Conservation (phyloP, 2,797 vertebrate species). For the Tinamus major region DNA sequence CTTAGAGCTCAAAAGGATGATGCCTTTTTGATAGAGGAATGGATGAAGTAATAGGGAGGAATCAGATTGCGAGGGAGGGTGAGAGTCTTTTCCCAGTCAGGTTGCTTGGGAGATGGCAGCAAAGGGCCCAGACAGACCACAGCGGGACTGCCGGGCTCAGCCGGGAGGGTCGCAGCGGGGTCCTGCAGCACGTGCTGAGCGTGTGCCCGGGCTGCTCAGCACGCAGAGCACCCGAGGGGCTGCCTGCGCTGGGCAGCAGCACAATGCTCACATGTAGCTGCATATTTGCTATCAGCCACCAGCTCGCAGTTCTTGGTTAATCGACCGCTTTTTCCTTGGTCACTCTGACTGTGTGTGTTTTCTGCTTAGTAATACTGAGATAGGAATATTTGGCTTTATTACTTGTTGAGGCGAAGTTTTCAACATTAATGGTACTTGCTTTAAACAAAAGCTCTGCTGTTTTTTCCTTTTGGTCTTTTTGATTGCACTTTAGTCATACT, state of each 20-base stretch:
- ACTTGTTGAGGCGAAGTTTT: neutral
- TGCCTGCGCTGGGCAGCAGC: neutral
- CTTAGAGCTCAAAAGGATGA: neutral
- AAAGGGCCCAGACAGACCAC: no score
- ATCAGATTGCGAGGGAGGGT: neutral
- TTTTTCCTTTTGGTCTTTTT: neutral
- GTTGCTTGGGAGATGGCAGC: neutral
- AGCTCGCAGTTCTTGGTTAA: neutral
- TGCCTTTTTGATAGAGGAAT: neutral
- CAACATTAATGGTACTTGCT: neutral
- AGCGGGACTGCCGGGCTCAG: neutral
- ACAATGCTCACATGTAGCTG: neutral
- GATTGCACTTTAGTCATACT: neutral
- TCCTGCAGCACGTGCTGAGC: neutral
- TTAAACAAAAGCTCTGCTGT: rapidly evolving
- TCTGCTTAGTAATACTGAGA: neutral
- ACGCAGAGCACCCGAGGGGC: neutral
- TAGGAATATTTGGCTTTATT: neutral
- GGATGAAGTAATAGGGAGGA: neutral
- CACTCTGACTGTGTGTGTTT: neutral
- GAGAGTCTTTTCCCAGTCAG: neutral
- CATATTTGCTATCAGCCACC: neutral
- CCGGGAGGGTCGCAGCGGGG: no score
- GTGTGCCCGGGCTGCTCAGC: neutral
- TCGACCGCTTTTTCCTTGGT: neutral